Base-by-base conservation (phyloP, 2,888 invertebrate species). In the Muscina levida region DNA sequence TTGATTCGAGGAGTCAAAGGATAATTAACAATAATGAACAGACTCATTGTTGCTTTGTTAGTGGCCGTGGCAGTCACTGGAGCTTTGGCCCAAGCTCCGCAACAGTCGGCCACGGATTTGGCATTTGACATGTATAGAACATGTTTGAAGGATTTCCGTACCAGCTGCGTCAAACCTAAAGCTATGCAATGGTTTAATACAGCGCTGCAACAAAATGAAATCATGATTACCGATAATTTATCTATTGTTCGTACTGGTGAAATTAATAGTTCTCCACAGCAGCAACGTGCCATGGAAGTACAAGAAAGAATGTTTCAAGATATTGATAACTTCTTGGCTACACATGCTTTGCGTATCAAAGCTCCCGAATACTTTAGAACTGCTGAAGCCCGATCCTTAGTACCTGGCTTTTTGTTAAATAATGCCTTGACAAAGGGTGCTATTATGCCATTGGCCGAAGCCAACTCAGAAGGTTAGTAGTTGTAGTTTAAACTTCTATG, bases 121-220 rank as follows among this genome's bases (percentile, higher is more conserved):
- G 91, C 93, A 17, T 91, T 91, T 82, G 94, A 94, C 86, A 93
- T 95, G 90, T 95, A 94, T 88, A 90, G 92, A 70, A 92, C 93
- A 88, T 95, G 95, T 86, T 88, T 95, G 62, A 93, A 93, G 87
- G 93, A 94, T 85, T 93, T 94, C 86, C 94, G 94, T 51, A 91
- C 94, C 82, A 92, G 93, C 86, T 96, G 96, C 91, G 94, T 95
- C 72, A 94, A 95, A 86, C 96, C 96, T 8, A 95, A 95, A 89
- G 93, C 96, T 57, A 89, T 96, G 87, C 92, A 93, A 83, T 96
- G 95, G 94, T 92, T 95, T 85, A 94, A 93, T 84, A 91, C 92
- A 78, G 94, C 94, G 2, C 90, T 93, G 19, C 92, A 93, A 85
- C 92, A 94, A 85, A 94, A 95, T 74, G 93, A 93, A 87, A 94